Percentiles rank a stretch among this genome's conserved stretches.
phyloP scores from a whole-genome alignment of 2,888 invertebrate species.

The Mythimna loreyi region DNA sequence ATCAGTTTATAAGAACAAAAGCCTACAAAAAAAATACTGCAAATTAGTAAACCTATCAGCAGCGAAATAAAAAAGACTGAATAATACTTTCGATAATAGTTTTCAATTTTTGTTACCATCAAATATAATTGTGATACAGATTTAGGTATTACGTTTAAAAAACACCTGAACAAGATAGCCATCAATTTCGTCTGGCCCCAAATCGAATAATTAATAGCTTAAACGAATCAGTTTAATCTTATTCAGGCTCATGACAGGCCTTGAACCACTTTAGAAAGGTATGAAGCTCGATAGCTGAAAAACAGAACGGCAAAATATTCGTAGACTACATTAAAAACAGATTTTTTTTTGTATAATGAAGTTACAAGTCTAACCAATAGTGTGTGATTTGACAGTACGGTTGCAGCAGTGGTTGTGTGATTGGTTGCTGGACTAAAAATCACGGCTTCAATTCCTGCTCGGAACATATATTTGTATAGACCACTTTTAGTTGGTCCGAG shows the following conservation, averaged over 20 bases:
- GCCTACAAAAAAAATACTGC: no score
- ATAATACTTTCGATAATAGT: background rate
- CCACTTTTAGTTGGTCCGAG: no score
- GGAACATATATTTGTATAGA: no score
- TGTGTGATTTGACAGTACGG: no score
- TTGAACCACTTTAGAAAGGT: background rate
- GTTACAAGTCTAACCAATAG: no score
- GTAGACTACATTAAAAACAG: background rate
- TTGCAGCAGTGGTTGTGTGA: no score
- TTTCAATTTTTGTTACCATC: background rate
- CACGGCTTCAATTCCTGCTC: no score
- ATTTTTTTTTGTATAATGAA: background rate
- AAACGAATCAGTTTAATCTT: background rate
- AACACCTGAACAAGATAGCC: background rate
- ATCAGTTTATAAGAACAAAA: no score
- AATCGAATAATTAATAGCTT: conserved; percentile 5
- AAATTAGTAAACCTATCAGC: background rate
- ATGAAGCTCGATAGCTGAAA: background rate
- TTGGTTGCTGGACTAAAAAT: no score
- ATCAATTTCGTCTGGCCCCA: background rate
- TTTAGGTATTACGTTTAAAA: background rate
- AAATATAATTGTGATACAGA: background rate
- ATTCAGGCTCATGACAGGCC: conserved; percentile 10
- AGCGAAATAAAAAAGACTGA: no score
- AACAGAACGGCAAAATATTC: background rate